Base-by-base conservation (phyloP, 2,797 vertebrate genomes). In the Pseudochirops cupreus region DNA sequence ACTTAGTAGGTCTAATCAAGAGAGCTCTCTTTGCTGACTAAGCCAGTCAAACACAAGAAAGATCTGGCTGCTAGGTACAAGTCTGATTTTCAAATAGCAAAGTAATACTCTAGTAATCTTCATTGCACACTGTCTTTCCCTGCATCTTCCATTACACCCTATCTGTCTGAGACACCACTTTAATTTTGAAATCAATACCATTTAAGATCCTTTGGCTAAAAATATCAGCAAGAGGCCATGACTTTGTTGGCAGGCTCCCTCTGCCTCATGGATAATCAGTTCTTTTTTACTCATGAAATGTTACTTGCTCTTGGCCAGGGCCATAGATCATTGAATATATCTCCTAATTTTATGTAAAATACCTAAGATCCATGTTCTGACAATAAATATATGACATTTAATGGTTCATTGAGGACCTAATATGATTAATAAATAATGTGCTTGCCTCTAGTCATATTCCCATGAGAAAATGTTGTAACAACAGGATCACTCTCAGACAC, bases 181-280 rank as follows among this genome's bases (percentile, higher is more conserved):
- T 96, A 93, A 95, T 97, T 97, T 95, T 94, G 93, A 91, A 97
- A 74, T 93, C 53, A 87, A 56, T 90, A 91, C 4, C 89, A 95
- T 28, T 59, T 24, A 95, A 95, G 74, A 9, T 90, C 95, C 55
- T 95, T 39, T 31, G n/a, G 28, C 0, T 56, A n/a, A 93, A 96
- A 92, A 18, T 94, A 95, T 95, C 39, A 93, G 24, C 16, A 18
- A 95, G 28, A 0, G 0, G 93, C 53, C 53, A 59, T 50, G 6
- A 9, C 56, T 97, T 96, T 31, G 90, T 58, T 56, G 93, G 28
- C 59, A 93, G 96, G 24, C 55, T 93, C 1, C 33, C 1, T 0
- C 91, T 4, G 46, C 0, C 21, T 4, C 4, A 3, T 26, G 9
- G 7, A 59, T 87, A 96, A 95, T 46, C 56, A 82, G 26, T 53